These are phyloP conservation scores for Antitype chi DNA, from an alignment of 2,888 invertebrate genomes.

Conservation along the genomic window DNA sequence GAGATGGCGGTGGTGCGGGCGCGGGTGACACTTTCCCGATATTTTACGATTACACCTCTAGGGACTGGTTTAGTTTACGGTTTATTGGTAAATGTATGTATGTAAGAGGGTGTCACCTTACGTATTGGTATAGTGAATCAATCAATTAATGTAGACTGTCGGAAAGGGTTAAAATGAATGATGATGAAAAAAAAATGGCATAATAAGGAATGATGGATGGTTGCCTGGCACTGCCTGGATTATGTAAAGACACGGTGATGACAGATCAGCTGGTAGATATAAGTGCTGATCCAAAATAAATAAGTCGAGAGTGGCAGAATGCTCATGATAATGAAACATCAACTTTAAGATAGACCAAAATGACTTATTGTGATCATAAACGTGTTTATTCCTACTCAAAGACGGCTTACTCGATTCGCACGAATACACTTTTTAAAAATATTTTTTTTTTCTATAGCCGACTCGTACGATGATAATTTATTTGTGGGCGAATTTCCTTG, in stretches of 20 bases:
- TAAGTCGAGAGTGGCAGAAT: too few species aligned
- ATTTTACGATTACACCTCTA: slow-evolving; percentile 55
- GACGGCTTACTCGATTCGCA: too few species aligned
- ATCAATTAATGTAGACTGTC: slow-evolving; percentile 11
- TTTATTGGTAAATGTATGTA: slow-evolving; percentile 53
- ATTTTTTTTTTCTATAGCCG: too few species aligned
- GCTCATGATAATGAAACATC: neutral
- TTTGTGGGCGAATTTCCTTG: too few species aligned
- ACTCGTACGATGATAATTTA: too few species aligned
- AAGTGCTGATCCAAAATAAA: neutral
- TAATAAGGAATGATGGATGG: neutral
- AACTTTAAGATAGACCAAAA: neutral
- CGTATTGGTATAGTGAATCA: slow-evolving; percentile 3
- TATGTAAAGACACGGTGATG: neutral
- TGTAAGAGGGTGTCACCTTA: slow-evolving; percentile 7
- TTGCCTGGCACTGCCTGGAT: neutral
- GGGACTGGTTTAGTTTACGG: slow-evolving; percentile 43
- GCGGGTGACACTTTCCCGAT: slow-evolving; percentile 51
- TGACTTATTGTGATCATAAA: neutral
- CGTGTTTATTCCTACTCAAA: neutral
- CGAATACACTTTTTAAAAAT: too few species aligned
- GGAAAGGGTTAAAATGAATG: neutral
- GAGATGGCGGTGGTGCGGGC: slow-evolving; percentile 28
- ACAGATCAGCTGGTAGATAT: neutral
- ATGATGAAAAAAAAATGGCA: neutral